These are phyloP conservation scores for Pontoporia blainvillei DNA, from an alignment of 2,113 vertebrate genomes.

Conservation along the genomic window DNA sequence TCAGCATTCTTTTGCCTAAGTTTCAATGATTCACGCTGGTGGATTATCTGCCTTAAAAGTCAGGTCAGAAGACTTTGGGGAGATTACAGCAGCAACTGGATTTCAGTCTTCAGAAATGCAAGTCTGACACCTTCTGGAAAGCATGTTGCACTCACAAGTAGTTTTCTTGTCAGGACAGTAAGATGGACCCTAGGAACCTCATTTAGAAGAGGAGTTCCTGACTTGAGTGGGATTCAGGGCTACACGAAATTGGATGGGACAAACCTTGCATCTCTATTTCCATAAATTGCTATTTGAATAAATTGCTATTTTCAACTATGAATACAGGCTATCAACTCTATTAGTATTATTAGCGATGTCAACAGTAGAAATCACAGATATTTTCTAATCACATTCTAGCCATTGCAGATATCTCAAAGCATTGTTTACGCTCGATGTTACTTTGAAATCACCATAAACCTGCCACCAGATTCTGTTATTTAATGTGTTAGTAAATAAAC, in stretches of 20 bases:
- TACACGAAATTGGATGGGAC: not conserved
- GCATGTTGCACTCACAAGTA: not conserved
- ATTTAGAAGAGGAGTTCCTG: not conserved
- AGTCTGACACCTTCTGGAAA: slow-evolving; percentile 74
- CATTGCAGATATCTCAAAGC: not conserved
- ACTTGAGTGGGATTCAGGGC: not conserved
- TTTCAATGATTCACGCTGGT: not conserved
- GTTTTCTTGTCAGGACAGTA: not conserved
- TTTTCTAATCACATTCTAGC: not conserved
- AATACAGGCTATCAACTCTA: not conserved
- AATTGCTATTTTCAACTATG: not conserved
- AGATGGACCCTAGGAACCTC: not conserved
- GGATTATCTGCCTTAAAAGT: not conserved
- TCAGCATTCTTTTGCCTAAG: not conserved
- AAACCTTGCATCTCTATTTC: not conserved
- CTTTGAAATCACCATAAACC: not conserved
- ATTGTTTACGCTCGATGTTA: not conserved
- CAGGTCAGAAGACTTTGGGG: not conserved
- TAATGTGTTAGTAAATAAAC: slow-evolving; percentile 14
- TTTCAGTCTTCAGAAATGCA: slow-evolving; percentile 50
- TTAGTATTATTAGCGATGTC: not conserved
- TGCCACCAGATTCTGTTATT: not conserved
- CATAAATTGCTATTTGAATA: not conserved
- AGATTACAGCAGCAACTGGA: not conserved
- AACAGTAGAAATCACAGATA: not conserved